phyloP scores from a whole-genome alignment of 1,140 invertebrate genomes.

The Tetragnatha versicolor region DNA sequence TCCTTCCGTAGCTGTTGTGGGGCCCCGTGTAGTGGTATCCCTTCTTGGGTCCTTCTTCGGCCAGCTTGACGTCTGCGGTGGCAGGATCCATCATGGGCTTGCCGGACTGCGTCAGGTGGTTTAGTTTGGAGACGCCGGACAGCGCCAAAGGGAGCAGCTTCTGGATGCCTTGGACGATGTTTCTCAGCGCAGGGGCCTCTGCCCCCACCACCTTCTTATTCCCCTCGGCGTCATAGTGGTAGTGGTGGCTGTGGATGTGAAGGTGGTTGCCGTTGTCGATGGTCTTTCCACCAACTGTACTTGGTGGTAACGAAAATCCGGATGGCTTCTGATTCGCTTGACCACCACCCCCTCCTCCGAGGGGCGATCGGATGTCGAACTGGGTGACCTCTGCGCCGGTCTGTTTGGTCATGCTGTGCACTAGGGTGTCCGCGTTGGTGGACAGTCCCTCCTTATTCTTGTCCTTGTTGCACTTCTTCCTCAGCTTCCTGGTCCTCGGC shows the following conservation, averaged over 20 bases:
- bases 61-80: not conserved
- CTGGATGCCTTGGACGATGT: not conserved
- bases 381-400: not conserved
- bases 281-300: too few relatives aligned
- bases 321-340: too few relatives aligned
- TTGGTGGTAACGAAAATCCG: too few relatives aligned
- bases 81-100: not conserved
- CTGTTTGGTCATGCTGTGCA: conserved; percentile 14
- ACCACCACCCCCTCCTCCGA: too few relatives aligned
- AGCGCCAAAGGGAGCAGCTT: not conserved
- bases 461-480: not conserved
- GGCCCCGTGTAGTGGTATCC: conserved; percentile 44
- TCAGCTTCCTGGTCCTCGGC: not conserved
- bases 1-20: conserved; percentile 31
- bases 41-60: not conserved
- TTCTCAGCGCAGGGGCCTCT: not conserved
- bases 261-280: conserved; percentile 27
- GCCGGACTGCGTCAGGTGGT: not conserved
- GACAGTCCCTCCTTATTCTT: not conserved
- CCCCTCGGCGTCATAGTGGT: conserved; percentile 5
- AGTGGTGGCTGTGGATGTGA: conserved; percentile 35
- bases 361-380: not conserved
- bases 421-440: not conserved
- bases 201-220: conserved; percentile 17
- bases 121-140: not conserved